Base-by-base conservation (phyloP, 2,113 vertebrate genomes). In the Nothobranchius kuhntae region DNA sequence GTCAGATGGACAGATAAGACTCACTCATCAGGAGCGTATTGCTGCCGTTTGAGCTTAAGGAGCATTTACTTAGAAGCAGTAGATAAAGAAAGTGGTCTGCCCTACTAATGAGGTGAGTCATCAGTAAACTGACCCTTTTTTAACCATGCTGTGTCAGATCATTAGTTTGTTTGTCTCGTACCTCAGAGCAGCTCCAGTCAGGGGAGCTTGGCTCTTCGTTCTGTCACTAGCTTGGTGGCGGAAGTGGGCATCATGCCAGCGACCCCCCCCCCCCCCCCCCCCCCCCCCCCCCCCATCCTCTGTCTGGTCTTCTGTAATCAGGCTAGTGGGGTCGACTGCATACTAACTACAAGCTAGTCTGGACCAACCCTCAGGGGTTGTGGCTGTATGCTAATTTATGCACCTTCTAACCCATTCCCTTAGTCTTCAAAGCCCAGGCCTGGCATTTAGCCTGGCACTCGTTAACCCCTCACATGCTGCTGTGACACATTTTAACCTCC, bases 331-430 rank as follows among this genome's bases (percentile, higher is more conserved):
- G 86, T 84, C 78, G 87, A 65, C 81, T 84, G 88, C 83, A 89
- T 90, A 86, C 80, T 92, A 92, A 91, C 86, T 81, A 89, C 47
- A 71, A 58, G 68, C 77, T 68, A 73, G 63, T 77, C 84, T 82
- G 80, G 73, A 79, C 75, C 72, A 45, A 85, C 74, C 86, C 87
- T 88, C 77, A 61, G 75, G 74, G 77, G 73, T 87, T 67, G 75
- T 75, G 78, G 70, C 86, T 84, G 65, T 80, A 86, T 86, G 86
- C 78, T 90, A 88, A 91, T 91, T 91, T 90, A 92, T 90, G 87
- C 85, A 77, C 55, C 72, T 79, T 52, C 76, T 67, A 56, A 61
- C 58, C 65, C 60, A 21, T 36, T 59, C 59, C 56, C 56, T 67
- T n/a, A 65, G 57, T 78, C 68, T 58, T 62, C 54, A 40, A 63